Evolutionary conservation across 2,797 vertebrate species (phyloP).

Genomic region (Chanos chanos): DNA sequence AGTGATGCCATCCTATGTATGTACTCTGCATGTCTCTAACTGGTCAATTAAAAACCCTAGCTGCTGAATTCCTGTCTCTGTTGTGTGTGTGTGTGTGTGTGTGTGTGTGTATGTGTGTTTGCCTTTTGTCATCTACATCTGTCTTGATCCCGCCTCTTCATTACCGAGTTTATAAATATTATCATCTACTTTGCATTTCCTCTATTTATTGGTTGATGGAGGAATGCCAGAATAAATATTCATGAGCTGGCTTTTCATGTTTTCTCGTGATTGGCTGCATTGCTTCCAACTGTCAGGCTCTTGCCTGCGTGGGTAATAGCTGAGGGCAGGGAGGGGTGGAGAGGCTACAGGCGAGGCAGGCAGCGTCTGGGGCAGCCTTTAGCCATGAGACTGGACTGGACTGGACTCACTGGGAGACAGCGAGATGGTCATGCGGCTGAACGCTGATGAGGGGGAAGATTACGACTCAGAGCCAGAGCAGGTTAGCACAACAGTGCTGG

Average conservation of each 20-base stretch:
- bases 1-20: conserved; percentile 17
- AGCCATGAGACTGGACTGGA: conserved; percentile 83
- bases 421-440: conserved; percentile 92
- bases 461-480: conserved; percentile 91
- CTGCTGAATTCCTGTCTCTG: conserved; percentile 60
- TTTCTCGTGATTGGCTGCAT: conserved; percentile 65
- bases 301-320: conserved; percentile 58
- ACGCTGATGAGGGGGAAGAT: conserved; percentile 93
- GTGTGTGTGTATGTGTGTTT: too few species aligned
- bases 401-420: conserved; percentile 77
- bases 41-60: conserved; percentile 51
- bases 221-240: conserved; percentile 43
- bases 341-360: too few species aligned
- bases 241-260: conserved; percentile 22
- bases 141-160: conserved; percentile 56
- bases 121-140: conserved; percentile 74
- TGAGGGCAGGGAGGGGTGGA: conserved; percentile 67
- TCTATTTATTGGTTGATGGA: conserved; percentile 50
- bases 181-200: conserved; percentile 34
- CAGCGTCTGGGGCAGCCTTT: too few species aligned
- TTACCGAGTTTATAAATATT: conserved; percentile 59
- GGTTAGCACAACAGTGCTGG: conserved; percentile 68
- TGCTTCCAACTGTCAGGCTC: conserved; percentile 45
- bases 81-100: conserved; percentile 67
- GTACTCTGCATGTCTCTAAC: too few species aligned